phyloP scores from a whole-genome alignment of 2,113 vertebrate species.

The Zingel zingel region DNA sequence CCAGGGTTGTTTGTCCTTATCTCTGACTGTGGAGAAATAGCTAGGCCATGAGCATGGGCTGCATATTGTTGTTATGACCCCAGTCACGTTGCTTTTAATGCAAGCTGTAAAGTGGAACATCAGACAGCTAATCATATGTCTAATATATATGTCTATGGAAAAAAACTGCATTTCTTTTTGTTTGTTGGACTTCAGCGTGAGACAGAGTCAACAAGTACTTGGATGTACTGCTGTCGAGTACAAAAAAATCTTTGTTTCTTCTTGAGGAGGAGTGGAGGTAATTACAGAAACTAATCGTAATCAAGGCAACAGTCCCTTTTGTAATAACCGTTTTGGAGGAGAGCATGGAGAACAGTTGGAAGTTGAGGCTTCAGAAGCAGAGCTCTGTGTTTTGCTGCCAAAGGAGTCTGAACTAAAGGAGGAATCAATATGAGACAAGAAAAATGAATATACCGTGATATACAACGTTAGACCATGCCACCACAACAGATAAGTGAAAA shows the following conservation, averaged over 20 bases:
- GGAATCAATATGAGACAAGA: too few species aligned
- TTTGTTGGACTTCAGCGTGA: conserved; percentile 6
- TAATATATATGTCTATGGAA: too few species aligned
- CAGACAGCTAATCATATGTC: conserved; percentile 15
- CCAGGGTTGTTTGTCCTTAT: not conserved
- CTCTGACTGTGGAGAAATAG: conserved; percentile 13
- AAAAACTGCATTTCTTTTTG: conserved; percentile 13
- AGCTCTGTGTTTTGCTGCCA: too few species aligned
- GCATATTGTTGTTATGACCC: conserved; percentile 1
- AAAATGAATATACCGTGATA: too few species aligned
- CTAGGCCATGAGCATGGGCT: not conserved
- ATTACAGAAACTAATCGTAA: conserved; percentile 33
- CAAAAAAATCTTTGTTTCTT: conserved; percentile 22
- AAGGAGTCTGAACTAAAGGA: too few species aligned
- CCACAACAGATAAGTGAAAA: too few species aligned
- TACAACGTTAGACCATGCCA: too few species aligned
- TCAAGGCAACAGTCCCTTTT: conserved; percentile 57
- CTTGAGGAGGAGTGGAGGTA: conserved; percentile 13
- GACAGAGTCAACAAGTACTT: conserved; percentile 27
- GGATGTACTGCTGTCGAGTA: conserved; percentile 27
- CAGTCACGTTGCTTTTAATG: not conserved
- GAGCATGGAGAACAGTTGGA: too few species aligned
- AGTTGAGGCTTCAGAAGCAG: too few species aligned
- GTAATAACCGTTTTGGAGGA: conserved; percentile 2
- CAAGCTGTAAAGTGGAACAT: conserved; percentile 16